Conservation (phyloP, 2,888 invertebrate species). For the Spisula subtruncata region DNA sequence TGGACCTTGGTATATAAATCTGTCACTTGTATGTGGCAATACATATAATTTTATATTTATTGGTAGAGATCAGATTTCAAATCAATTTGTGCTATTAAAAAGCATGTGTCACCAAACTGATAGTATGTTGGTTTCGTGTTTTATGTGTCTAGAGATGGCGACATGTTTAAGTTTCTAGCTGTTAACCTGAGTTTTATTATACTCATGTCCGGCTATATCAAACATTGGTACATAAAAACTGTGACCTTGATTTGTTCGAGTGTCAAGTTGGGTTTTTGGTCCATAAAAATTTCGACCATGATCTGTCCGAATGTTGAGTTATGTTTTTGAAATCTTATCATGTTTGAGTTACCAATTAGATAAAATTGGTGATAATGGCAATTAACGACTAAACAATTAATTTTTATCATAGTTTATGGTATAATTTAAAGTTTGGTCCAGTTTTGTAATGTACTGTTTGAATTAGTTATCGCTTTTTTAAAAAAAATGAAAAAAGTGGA, state of each 20-base stretch:
- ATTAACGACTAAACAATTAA: not conserved
- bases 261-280: too few species aligned
- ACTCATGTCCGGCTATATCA: too few species aligned
- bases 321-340: conserved; percentile 8
- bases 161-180: not conserved
- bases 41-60: conserved; percentile 10
- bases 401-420: not conserved
- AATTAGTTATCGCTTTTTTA: too few species aligned
- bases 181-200: not conserved
- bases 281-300: too few species aligned
- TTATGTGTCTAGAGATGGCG: not conserved
- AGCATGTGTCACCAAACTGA: not conserved
- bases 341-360: not conserved
- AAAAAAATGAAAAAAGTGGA: too few species aligned
- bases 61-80: not conserved
- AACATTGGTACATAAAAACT: too few species aligned
- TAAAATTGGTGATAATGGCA: conserved; percentile 15
- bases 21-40: not conserved
- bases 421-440: too few species aligned
- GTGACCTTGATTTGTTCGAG: too few species aligned
- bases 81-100: conserved; percentile 11
- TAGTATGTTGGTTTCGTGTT: not conserved
- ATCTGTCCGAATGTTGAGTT: not conserved
- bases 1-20: not conserved
- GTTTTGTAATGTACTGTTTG: too few species aligned